Evolutionary conservation across 2,797 vertebrate genomes (phyloP), one percentile per base, ranked within the genome.

Genomic region (Thripadectes ignobilis): DNA sequence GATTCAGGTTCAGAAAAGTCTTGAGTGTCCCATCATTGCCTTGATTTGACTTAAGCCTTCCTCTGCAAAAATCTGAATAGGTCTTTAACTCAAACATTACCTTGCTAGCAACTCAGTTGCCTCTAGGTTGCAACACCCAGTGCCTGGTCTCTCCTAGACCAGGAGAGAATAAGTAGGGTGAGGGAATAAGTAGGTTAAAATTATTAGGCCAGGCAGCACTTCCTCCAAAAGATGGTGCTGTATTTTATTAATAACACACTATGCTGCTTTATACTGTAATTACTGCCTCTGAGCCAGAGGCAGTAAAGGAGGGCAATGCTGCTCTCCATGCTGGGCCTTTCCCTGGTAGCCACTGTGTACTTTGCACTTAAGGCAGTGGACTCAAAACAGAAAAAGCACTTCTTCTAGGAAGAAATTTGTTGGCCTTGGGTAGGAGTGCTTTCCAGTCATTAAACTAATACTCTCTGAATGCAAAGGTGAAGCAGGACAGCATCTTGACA

Each of bases 11-110:
- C 26, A 48, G 46, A 65, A 38, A 34, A 66, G 36, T 57, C 72
- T 63, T 48, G 3, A 58, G 18, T 62, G 52, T 91, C 49, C 39
- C 1, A 1, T 74, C 0, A 0, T 58, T 55, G 41, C 9, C 52
- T 65, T 69, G 52, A 75, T 30, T 79, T 67, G 51, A 62, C 27
- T 68, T 65, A 84, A 54, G 49, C 46, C 20, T 78, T 66, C 22
- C 32, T 71, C 66, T 51, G 7, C 36, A 65, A 93, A 77, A 92
- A 85, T 5, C 9, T 10, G 27, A 49, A 13, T 10, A 5, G 14
- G 29, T 58, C 46, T 89, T 87, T 75, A 75, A 65, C 11, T 65
- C 41, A 57, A 18, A n/a, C 23, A 22, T 41, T 59, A 61, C 17
- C 8, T 85, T 85, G 61, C 23, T 22, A 39, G 52, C n/a, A 57